Base-by-base conservation (phyloP, 2,888 invertebrate genomes). In the Ophion ellenae region DNA sequence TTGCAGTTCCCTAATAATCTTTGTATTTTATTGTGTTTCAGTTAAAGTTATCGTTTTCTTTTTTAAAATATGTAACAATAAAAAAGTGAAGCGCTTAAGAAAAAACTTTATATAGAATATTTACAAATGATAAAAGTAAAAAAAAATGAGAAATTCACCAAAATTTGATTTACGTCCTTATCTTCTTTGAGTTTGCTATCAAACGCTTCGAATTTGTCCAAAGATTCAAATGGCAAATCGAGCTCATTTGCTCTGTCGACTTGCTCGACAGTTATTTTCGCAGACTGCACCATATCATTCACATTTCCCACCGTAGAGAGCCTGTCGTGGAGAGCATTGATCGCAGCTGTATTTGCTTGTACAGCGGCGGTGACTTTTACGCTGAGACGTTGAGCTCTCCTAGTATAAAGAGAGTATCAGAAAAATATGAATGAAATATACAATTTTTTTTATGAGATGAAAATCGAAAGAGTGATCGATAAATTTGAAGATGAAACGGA, bases 351-450 rank as follows among this genome's bases (percentile, higher is more conserved):
- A 40, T 61, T 59, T 20, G 61, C 61, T 36, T 73, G 61, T 40
- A 53, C 5, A 71, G 28, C 24, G 20, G 69, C 69, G 69, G 20
- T 70, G 24, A 71, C 17, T 32, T 59, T 28, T 57, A 73, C 61
- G 40, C 73, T 61, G 61, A 73, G 36, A 40, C 73, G 73, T 61
- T 36, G 9, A 73, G 61, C 73, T 61, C 59, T 61, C 36, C 20
- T 6, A 73, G 59, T 10, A 73, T 59, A 59, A 66, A 66, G 32
- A 64, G 66, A 53, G 76, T 76, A 76, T 76, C 76, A 66, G 76
- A n/a, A n/a, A 66, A 76, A 66, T 7, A 75, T 74, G 75, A 40
- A 74, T 75, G 40, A 63, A n/a, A 75, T 63, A 45, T 28, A 64
- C 24, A 47, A 75, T 64, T 75, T 75, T 75, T 57, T 59, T 20